A percentile compares a stretch with the other conserved stretches of the same genome.
Evolutionary conservation across 2,888 invertebrate species (phyloP).

Genomic region (Augochlorella aurata): DNA sequence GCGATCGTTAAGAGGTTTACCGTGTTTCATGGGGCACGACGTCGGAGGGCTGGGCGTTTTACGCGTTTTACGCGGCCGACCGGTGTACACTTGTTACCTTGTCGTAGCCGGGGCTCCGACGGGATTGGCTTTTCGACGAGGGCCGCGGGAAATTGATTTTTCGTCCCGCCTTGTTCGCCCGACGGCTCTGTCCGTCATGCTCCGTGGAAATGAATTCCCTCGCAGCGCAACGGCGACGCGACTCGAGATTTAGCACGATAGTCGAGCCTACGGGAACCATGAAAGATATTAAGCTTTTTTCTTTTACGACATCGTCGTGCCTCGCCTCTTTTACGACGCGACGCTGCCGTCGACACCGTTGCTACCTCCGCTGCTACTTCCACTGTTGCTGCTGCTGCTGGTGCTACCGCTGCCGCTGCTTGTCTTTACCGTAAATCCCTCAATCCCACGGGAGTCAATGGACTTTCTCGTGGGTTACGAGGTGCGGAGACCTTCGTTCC

Average conservation of each 20-base stretch:
- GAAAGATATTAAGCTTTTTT: slow-evolving; percentile 71
- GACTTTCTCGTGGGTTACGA: slow-evolving; percentile 70
- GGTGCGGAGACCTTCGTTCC: slow-evolving; percentile 50
- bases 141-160: slow-evolving; percentile 56
- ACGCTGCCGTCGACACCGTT: slow-evolving; percentile 57
- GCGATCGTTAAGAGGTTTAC: slow-evolving; percentile 34
- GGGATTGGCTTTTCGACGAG: slow-evolving; percentile 27
- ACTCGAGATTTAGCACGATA: slow-evolving; percentile 53
- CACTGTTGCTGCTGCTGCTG: slow-evolving; percentile 46
- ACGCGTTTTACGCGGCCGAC: slow-evolving; percentile 38
- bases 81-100: slow-evolving; percentile 10
- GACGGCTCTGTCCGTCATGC: slow-evolving; percentile 37
- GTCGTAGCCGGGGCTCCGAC: slow-evolving; percentile 6
- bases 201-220: slow-evolving; percentile 40
- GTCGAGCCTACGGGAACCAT: slow-evolving; percentile 57
- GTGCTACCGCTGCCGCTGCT: slow-evolving; percentile 61
- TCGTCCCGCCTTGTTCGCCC: slow-evolving; percentile 30
- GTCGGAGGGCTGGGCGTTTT: slow-evolving; percentile 26
- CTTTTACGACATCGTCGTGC: slow-evolving; percentile 67
- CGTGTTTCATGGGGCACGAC: slow-evolving; percentile 19
- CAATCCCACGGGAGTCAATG: slow-evolving; percentile 71
- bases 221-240: background rate
- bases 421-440: slow-evolving; percentile 73
- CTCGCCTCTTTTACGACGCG: slow-evolving; percentile 30
- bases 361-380: slow-evolving; percentile 58